A percentile compares a stretch with the other conserved stretches of the same genome.
Conservation (phyloP, 1,140 invertebrate genomes). For the Drosophila nannoptera region DNA sequence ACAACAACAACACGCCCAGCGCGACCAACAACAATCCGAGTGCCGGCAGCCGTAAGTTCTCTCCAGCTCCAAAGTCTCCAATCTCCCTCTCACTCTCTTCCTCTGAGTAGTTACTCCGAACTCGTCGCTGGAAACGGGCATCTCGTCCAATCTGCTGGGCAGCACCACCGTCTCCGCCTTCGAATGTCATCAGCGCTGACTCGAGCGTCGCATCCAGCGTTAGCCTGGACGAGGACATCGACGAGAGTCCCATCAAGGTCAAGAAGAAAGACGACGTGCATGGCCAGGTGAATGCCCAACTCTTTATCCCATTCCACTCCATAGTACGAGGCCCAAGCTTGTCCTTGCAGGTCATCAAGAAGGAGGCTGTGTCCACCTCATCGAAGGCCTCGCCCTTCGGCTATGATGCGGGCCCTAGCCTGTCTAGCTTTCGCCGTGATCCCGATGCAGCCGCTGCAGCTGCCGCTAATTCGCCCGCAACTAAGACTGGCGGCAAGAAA, state of each 20-base stretch:
- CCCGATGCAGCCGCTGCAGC: slow-evolving; percentile 47
- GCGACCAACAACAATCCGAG: slow-evolving; percentile 86
- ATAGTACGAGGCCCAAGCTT: no score
- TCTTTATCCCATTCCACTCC: no score
- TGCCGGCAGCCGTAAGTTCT: slow-evolving; percentile 74
- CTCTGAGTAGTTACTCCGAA: slow-evolving; percentile 69
- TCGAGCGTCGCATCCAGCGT: slow-evolving; percentile 78
- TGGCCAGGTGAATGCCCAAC: slow-evolving; percentile 52
- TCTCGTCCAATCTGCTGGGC: slow-evolving; percentile 73
- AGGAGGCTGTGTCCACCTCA: slow-evolving; percentile 76
- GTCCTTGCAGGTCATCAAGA: slow-evolving; percentile 62
- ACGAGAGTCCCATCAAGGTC: slow-evolving; percentile 75
- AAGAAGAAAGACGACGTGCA: slow-evolving; percentile 78
- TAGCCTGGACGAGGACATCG: slow-evolving; percentile 75
- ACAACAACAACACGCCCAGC: slow-evolving; percentile 87
- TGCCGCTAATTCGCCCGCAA: slow-evolving; percentile 40
- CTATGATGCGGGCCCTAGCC: slow-evolving; percentile 63
- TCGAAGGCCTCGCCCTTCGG: slow-evolving; percentile 70
- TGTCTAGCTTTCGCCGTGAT: slow-evolving; percentile 68
- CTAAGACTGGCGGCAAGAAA: slow-evolving; percentile 54
- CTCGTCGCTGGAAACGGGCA: slow-evolving; percentile 76
- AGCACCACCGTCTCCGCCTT: slow-evolving; percentile 74
- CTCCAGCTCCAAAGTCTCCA: not conserved
- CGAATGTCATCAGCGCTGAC: slow-evolving; percentile 78
- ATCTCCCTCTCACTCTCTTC: not conserved